Evolutionary conservation across 2,888 invertebrate genomes (phyloP).

Genomic region (Ramazzottius varieornatus): DNA sequence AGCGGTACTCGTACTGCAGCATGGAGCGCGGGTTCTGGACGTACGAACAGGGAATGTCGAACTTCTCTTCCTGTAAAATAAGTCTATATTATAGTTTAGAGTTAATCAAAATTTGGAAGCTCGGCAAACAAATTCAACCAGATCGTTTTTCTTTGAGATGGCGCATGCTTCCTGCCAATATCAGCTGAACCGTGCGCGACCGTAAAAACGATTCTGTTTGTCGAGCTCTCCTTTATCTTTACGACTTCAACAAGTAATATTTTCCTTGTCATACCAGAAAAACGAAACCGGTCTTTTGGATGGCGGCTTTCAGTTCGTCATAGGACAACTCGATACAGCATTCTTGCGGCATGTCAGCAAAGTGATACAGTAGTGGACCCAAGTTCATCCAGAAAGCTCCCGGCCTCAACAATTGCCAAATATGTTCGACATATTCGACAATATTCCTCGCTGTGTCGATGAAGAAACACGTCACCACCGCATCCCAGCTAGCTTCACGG

Average conservation of each 20-base stretch:
- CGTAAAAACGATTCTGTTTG: too few species aligned
- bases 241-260: neutral
- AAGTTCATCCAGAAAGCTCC: conserved; percentile 29
- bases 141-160: too few species aligned
- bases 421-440: conserved; percentile 71
- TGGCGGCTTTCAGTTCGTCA: conserved; percentile 47
- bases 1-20: conserved; percentile 70
- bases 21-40: conserved; percentile 73
- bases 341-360: conserved; percentile 54
- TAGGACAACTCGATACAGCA: conserved; percentile 78
- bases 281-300: conserved; percentile 45
- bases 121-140: too few species aligned
- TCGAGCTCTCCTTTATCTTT: conserved; percentile 3
- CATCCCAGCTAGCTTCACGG: conserved; percentile 52
- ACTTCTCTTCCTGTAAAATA: conserved; percentile 40
- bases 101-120: too few species aligned
- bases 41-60: conserved; percentile 54
- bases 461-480: conserved; percentile 86
- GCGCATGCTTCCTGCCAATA: too few species aligned
- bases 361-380: conserved; percentile 63
- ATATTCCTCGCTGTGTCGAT: conserved; percentile 94
- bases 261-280: conserved; percentile 17
- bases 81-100: too few species aligned
- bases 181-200: too few species aligned
- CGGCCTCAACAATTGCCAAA: conserved; percentile 60